phyloP scores from a whole-genome alignment of 2,113 vertebrate genomes.

The Ivindomyrus marchei region DNA sequence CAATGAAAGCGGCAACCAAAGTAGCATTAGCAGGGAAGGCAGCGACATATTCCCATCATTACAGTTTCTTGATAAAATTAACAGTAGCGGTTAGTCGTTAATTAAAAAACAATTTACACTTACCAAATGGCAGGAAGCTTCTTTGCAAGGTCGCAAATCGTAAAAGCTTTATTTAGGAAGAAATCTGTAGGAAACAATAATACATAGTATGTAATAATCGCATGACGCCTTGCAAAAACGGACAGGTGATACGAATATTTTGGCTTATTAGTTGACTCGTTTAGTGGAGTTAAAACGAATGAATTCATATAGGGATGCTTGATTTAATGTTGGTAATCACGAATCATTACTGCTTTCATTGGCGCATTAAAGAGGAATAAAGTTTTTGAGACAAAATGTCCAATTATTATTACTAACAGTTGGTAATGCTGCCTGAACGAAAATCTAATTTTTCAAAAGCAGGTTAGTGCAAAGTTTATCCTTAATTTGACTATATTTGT shows the following conservation, averaged over 20 bases:
- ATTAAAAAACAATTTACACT: constrained; percentile 49
- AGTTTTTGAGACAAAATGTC: not conserved
- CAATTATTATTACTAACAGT: not conserved
- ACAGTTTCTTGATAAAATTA: constrained; percentile 32
- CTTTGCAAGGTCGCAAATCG: constrained; percentile 40
- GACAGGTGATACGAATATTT: not conserved
- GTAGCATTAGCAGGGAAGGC: constrained; percentile 32
- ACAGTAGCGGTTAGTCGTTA: not conserved
- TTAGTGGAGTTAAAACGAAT: not conserved
- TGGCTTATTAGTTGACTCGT: not conserved
- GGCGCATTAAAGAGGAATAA: not conserved
- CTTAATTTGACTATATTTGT: not conserved
- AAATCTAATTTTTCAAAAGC: not conserved
- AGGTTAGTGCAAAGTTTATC: not conserved
- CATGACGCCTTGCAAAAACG: not conserved
- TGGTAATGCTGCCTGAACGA: not conserved
- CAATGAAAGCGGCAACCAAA: constrained; percentile 56
- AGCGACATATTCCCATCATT: constrained; percentile 18
- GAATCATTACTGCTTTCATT: not conserved
- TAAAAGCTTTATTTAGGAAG: constrained; percentile 44
- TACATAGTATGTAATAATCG: not conserved
- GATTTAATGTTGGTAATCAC: not conserved
- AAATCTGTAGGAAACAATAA: constrained; percentile 18
- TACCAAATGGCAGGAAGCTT: constrained; percentile 53
- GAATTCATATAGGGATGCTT: not conserved